These are phyloP conservation scores for Gymnodraco acuticeps DNA, from an alignment of 2,797 vertebrate species.

Conservation along the genomic window DNA sequence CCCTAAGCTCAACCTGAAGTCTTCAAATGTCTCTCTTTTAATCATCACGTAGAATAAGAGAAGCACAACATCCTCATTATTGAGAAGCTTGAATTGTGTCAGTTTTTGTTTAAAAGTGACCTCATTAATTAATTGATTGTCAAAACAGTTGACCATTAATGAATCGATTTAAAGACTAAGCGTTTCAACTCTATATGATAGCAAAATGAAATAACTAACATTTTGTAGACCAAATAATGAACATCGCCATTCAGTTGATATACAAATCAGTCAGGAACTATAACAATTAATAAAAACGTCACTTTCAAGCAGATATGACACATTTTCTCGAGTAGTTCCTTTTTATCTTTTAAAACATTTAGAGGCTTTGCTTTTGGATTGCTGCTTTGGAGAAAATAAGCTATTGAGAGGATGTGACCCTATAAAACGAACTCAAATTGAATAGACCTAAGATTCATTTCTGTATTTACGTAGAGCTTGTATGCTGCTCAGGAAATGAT, in stretches of 20 bases:
- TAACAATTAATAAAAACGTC: background rate
- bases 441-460: background rate
- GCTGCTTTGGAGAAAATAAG: background rate
- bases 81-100: background rate
- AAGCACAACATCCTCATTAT: background rate
- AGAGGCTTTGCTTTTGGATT: background rate
- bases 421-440: too few relatives aligned
- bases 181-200: background rate
- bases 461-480: background rate
- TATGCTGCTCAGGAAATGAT: conserved; percentile 29
- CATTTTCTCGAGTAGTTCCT: background rate
- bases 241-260: background rate
- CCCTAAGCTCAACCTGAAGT: background rate
- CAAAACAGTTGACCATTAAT: background rate
- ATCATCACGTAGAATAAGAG: background rate
- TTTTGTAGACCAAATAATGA: background rate
- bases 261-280: background rate
- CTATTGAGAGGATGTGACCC: background rate
- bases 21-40: background rate
- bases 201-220: background rate
- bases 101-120: background rate
- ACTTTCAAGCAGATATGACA: background rate
- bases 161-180: background rate
- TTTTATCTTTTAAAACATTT: background rate
- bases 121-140: background rate